Evolutionary conservation across 1,140 invertebrate species (phyloP), one percentile per base, ranked within the genome.

Genomic region (Zophobas atratus): DNA sequence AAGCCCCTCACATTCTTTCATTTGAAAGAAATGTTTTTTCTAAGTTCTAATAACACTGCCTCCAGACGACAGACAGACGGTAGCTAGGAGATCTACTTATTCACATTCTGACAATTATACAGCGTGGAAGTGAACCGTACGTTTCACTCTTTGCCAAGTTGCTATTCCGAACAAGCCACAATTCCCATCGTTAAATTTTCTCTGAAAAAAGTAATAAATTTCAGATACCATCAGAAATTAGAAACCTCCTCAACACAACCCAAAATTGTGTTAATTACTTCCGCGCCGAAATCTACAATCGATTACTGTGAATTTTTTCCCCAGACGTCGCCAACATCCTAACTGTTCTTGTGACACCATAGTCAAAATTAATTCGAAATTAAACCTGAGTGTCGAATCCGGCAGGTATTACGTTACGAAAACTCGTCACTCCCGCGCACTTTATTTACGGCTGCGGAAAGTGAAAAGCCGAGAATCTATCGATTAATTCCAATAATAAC

Each of bases 121-220:
- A 20, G 20, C 20, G 20, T 20, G 20, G 20, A 20, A 20, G 20
- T 20, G 20, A 20, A 20, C 20, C 20, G 20, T 20, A 20, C 20
- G 20, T 20, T 20, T 20, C 20, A 20, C 20, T 20, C 20, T 20
- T 20, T 20, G 20, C 20, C 0, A 20, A 20, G 20, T 20, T 20
- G 20, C 20, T 20, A 20, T 20, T 20, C 20, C 20, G 20, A 46
- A 46, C 43, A 46, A 46, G 43, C 3, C 43, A 8, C 43, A 46
- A 4, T 3, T 8, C 3, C 43, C 43, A 46, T 8, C 43, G 43
- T 8, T 46, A 46, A 46, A 46, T 46, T 46, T 46, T 46, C 3
- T 46, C 6, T 46, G 43, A 46, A 46, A 46, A 46, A 46, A 20
- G 20, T 20, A 77, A 77, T 6, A 76, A 76, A 46, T 46, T 46